Evolutionary conservation across 2,888 invertebrate species (phyloP), one percentile per base, ranked within the genome.

Genomic region (Formica aserva): DNA sequence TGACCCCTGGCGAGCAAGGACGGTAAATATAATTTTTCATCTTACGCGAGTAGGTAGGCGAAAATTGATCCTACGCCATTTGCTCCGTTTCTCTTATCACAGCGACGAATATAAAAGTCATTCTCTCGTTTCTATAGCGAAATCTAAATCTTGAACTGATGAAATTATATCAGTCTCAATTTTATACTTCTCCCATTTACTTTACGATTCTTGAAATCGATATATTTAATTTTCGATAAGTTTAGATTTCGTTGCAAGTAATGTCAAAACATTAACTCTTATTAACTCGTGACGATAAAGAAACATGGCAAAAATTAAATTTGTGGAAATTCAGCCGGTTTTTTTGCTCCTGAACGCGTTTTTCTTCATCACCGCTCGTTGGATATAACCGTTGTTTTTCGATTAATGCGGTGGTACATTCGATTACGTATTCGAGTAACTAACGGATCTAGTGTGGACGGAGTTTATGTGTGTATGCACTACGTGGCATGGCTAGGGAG

Each of bases 1-100:
- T n/a, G 52, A 52, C n/a, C 2, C n/a, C 4, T 35, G 52, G 8
- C n/a, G 8, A 48, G 48, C 45, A 18, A 8, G 52, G n/a, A n/a
- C n/a, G 8, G 6, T 52, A 52, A 52, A 52, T 52, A n/a, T 52
- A 52, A 52, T 52, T n/a, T n/a, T 52, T 52, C n/a, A 13, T 13
- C 15, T 45, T 45, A 45, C 15, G 45, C 3, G 18, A 38, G 15
- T 52, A 52, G n/a, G 9, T n/a, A n/a, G 18, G 8, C 18, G 48
- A 57, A 22, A 35, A 32, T 26, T 9, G 22, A 22, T n/a, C n/a
- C 41, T 29, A n/a, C n/a, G 41, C 29, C 15, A 45, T 63, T 29
- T 75, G 4, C n/a, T 75, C n/a, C 22, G 32, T 62, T 62, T 74
- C n/a, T 45, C 75, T 62, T 74, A 41, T 74, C 41, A 29, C 41